These are phyloP conservation scores for Cryptophagus acutangulus DNA, from an alignment of 2,888 invertebrate genomes.

Conservation along the genomic window DNA sequence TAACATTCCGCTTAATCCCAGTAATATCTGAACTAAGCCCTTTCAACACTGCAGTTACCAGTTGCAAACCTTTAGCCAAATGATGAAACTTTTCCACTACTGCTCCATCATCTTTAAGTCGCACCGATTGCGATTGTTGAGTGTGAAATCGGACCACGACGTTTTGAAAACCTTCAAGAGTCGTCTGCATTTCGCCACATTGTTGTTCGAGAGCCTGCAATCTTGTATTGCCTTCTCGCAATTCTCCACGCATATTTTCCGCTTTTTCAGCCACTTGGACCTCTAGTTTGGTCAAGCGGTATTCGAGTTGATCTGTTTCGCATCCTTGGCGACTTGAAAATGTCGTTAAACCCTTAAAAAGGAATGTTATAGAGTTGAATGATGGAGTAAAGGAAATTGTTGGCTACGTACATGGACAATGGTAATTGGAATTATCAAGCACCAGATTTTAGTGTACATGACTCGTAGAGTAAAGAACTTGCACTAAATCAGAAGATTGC, in stretches of 20 bases:
- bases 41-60: conserved; percentile 28
- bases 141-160: background rate
- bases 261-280: conserved; percentile 44
- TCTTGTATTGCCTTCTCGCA: conserved; percentile 44
- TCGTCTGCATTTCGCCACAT: conserved; percentile 40
- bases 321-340: conserved; percentile 10
- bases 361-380: too few species aligned
- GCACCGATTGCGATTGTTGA: conserved; percentile 5
- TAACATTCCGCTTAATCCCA: conserved; percentile 28
- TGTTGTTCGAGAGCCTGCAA: conserved; percentile 48
- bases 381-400: too few species aligned
- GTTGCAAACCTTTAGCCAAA: conserved; percentile 31
- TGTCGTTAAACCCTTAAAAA: background rate
- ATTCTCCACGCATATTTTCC: conserved; percentile 44
- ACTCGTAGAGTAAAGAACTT: too few species aligned
- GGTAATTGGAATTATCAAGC: too few species aligned
- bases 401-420: too few species aligned
- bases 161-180: conserved; percentile 45
- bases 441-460: too few species aligned
- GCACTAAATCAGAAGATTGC: too few species aligned
- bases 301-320: conserved; percentile 27
- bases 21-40: conserved; percentile 27
- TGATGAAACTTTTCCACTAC: conserved; percentile 27
- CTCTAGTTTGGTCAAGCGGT: conserved; percentile 44
- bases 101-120: conserved; percentile 10